Evolutionary conservation across 2,797 vertebrate species (phyloP).

Genomic region (Masticophis lateralis): DNA sequence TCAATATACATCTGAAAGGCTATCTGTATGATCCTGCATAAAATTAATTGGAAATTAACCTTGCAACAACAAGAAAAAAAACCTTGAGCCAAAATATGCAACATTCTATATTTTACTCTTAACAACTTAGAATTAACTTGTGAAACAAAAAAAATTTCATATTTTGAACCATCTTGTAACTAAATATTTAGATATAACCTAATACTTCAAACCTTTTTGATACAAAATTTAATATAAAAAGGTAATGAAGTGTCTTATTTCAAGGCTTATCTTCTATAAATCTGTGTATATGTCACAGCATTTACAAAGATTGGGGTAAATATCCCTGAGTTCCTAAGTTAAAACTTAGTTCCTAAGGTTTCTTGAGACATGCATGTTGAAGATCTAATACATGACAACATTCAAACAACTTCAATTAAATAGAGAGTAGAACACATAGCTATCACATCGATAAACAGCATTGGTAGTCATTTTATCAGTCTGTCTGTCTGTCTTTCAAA

Average conservation of each 20-base stretch:
- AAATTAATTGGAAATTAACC: not conserved
- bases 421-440: not conserved
- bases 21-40: not conserved
- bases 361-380: not conserved
- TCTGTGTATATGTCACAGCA: not conserved
- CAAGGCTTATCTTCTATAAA: not conserved
- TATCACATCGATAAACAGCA: not conserved
- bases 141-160: conserved; percentile 13
- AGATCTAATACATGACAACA: not conserved
- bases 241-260: not conserved
- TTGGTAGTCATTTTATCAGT: not conserved
- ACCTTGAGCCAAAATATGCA: not conserved
- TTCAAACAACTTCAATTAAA: not conserved
- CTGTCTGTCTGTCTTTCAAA: not conserved
- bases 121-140: not conserved
- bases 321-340: not conserved
- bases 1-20: not conserved
- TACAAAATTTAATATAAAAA: conserved; percentile 5
- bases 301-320: not conserved
- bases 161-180: conserved; percentile 5
- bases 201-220: not conserved
- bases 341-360: not conserved
- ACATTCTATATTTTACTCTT: not conserved
- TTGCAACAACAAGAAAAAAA: not conserved
- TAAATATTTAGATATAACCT: not conserved